phyloP scores from a whole-genome alignment of 2,888 invertebrate genomes.

The Aphidius colemani region DNA sequence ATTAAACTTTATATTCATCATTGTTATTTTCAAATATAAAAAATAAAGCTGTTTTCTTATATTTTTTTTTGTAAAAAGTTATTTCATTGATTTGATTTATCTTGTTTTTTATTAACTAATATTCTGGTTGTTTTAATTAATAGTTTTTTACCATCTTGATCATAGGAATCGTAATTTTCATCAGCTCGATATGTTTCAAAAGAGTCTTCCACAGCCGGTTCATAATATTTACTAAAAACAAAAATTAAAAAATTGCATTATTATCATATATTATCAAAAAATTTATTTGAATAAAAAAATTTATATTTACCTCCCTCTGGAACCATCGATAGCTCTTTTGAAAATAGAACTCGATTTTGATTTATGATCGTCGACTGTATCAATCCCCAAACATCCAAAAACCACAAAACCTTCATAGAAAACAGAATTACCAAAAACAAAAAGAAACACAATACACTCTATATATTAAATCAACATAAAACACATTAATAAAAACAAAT shows the following conservation, averaged over 20 bases:
- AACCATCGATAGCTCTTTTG: conserved; percentile 56
- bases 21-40: no score
- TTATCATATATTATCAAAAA: conserved; percentile 1
- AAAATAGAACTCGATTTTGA: conserved; percentile 46
- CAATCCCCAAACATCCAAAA: conserved; percentile 3
- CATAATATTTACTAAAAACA: conserved; percentile 50
- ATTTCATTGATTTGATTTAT: no score
- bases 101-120: no score
- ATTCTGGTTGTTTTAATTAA: no score
- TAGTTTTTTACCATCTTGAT: no score
- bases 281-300: background rate
- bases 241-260: conserved; percentile 16
- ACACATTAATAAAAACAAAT: no score
- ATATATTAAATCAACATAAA: background rate
- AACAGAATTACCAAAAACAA: background rate
- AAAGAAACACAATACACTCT: no score
- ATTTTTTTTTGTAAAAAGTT: no score
- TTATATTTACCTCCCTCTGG: conserved; percentile 50
- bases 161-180: conserved; percentile 52
- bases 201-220: conserved; percentile 49
- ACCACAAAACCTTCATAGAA: conserved; percentile 5
- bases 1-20: conserved; percentile 45
- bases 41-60: no score
- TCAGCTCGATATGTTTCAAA: conserved; percentile 51
- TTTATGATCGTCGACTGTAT: conserved; percentile 35